Percentiles rank a stretch among this genome's conserved stretches.
Conservation (phyloP, 2,797 vertebrate genomes). For the Gobio occitaniae region DNA sequence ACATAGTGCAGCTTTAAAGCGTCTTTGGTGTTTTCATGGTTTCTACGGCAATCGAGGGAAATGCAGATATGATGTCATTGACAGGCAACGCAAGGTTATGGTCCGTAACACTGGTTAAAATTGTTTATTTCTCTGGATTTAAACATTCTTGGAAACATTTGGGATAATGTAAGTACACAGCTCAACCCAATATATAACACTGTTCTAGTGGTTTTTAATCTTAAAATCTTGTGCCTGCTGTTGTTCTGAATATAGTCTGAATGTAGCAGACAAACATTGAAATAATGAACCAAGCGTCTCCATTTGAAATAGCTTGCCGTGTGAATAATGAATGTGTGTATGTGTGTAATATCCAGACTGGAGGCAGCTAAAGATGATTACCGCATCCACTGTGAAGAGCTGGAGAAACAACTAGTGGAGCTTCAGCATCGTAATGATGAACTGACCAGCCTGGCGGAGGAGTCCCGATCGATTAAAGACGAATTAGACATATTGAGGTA, state of each 20-base stretch:
- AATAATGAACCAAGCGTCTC: neutral
- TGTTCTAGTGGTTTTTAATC: too few relatives aligned
- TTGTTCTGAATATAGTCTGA: neutral
- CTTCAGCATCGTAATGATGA: slow-evolving; percentile 95
- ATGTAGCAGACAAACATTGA: neutral
- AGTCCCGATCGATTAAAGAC: slow-evolving; percentile 92
- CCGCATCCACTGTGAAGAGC: slow-evolving; percentile 94
- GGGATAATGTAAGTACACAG: too few relatives aligned
- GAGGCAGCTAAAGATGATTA: slow-evolving; percentile 99
- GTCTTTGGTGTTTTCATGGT: too few relatives aligned
- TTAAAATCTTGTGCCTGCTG: too few relatives aligned
- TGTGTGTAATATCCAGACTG: slow-evolving; percentile 77
- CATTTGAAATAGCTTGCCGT: neutral
- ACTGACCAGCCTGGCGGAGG: slow-evolving; percentile 92
- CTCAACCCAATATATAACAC: too few relatives aligned
- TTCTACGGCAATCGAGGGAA: too few relatives aligned
- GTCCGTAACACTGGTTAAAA: too few relatives aligned
- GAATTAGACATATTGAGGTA: slow-evolving; percentile 94
- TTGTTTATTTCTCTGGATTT: too few relatives aligned
- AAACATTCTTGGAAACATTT: too few relatives aligned
- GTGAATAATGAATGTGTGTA: slow-evolving; percentile 5
- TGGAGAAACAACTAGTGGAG: slow-evolving; percentile 95
- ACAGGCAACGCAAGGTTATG: too few relatives aligned
- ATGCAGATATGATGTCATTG: too few relatives aligned
- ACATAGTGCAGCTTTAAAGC: too few relatives aligned